Evolutionary conservation across 2,888 invertebrate species (phyloP), one percentile per base, ranked within the genome.

Genomic region (Branchellion lobata): DNA sequence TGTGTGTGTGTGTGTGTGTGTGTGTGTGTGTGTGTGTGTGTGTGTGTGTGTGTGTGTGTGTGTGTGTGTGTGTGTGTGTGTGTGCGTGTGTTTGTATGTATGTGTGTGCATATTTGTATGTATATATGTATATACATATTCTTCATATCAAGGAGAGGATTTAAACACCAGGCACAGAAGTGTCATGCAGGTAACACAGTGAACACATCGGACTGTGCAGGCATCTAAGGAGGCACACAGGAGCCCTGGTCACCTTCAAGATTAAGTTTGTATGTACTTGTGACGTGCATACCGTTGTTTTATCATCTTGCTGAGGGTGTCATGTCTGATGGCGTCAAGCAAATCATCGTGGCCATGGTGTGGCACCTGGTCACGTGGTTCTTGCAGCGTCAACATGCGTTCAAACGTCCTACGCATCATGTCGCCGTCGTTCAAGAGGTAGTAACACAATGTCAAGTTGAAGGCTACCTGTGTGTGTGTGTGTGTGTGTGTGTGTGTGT

Each of bases 401-500:
- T 93, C 92, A 88, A 99, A 99, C 0, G 94, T 93, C 81, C 92
- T 92, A 87, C 94, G 94, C 90, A 98, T 96, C 85, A 94, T 94
- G 81, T 97, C 96, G 14, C 92, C 91, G 88, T 96, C 96, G 51
- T 93, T 94, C 36, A 89, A 84, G 51, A 89, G 88, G 83, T 88
- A 89, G 82, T 89, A 88, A 80, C 89, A 88, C 31, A 90, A 84
- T 47, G 97, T 92, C 79, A 96, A 90, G 87, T 98, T 96, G 82
- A 99, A 90, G 68, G 96, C 95, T 86, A 92, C 92, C 84, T 57
- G 61, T 24, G 61, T 5, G 21, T 3, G 61, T 8, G 21, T 5
- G 21, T 8, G 61, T 8, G 61, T 5, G 24, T 5, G 14, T 5
- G 40, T 40, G 40, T 8, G 40, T 40, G 40, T 5, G 40, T 40